These are phyloP conservation scores for Periophthalmus magnuspinnatus DNA, from an alignment of 2,797 vertebrate species.

Conservation along the genomic window DNA sequence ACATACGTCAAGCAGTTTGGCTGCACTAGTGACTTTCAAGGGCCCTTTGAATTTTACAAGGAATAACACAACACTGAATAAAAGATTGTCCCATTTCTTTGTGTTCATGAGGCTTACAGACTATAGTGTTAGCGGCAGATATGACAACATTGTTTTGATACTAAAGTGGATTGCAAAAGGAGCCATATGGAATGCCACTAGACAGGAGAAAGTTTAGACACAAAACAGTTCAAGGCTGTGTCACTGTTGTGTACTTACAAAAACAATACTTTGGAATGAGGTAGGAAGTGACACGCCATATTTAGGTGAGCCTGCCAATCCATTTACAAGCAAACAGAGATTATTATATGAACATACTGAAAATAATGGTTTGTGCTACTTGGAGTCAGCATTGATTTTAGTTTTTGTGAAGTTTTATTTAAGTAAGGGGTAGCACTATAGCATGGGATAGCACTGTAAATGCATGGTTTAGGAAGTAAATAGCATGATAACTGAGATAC, in stretches of 20 bases:
- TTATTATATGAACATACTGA: background rate
- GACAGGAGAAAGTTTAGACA: conserved; percentile 67
- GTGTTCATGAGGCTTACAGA: no score
- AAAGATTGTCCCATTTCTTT: background rate
- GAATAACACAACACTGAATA: conserved; percentile 34
- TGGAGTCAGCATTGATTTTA: background rate
- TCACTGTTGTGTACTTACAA: conserved; percentile 65
- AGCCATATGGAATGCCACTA: conserved; percentile 21
- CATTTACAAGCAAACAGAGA: background rate
- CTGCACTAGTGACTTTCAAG: conserved; percentile 67
- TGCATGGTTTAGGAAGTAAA: no score
- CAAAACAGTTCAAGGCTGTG: conserved; percentile 79
- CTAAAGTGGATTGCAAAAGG: background rate
- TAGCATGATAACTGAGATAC: no score
- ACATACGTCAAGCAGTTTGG: conserved; percentile 55
- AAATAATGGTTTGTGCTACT: background rate
- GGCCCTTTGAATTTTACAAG: conserved; percentile 59
- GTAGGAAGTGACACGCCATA: conserved; percentile 65
- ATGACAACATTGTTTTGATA: conserved; percentile 3
- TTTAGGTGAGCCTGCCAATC: conserved; percentile 33
- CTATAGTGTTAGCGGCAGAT: background rate
- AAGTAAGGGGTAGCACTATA: background rate
- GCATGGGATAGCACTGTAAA: no score
- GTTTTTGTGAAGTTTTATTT: background rate
- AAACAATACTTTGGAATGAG: conserved; percentile 71